These are phyloP conservation scores for Hetaerina titia DNA, from an alignment of 2,888 invertebrate genomes.

Conservation along the genomic window DNA sequence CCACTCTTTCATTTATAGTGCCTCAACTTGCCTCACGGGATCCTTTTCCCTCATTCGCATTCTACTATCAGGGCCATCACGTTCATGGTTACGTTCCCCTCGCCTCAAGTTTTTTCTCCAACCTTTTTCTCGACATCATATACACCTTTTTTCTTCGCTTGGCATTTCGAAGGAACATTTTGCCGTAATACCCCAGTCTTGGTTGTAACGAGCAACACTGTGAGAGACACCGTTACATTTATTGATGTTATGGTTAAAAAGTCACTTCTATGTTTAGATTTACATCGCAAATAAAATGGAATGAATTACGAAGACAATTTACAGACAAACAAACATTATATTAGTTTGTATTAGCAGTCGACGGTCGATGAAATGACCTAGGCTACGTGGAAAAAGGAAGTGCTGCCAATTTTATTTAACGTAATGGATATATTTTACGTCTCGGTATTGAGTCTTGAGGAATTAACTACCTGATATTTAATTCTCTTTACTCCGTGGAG, in stretches of 20 bases:
- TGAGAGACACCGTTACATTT: neutral
- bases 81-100: neutral
- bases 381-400: neutral
- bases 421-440: no score
- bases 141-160: neutral
- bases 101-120: neutral
- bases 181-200: neutral
- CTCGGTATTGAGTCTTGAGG: no score
- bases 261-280: neutral
- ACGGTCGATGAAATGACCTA: neutral
- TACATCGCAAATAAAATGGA: neutral
- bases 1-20: neutral
- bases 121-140: neutral
- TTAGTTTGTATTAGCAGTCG: neutral
- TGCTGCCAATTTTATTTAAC: neutral
- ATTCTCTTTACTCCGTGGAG: no score
- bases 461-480: no score
- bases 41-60: neutral
- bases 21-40: neutral
- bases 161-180: neutral
- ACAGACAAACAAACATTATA: neutral
- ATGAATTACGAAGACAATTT: neutral
- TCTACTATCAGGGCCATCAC: slow-evolving; percentile 3
- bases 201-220: neutral
- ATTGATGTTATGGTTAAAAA: neutral